These are phyloP conservation scores for Trilocha varians DNA, from an alignment of 2,888 invertebrate genomes.

Conservation along the genomic window DNA sequence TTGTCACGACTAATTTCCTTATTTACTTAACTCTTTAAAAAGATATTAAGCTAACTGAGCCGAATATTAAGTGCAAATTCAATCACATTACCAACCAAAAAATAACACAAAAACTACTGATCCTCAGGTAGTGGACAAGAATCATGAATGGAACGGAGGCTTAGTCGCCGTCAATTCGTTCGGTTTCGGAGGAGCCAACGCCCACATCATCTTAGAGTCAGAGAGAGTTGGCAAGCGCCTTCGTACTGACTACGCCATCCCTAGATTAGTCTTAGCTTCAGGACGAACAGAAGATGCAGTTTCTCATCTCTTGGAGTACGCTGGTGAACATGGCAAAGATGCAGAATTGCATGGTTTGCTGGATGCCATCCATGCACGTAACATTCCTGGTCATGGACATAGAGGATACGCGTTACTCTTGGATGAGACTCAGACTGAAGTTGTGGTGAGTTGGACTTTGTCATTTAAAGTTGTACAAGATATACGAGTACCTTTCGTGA, in stretches of 20 bases:
- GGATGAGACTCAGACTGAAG: conserved; percentile 24
- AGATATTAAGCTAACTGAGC: no score
- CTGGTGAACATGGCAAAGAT: conserved; percentile 75
- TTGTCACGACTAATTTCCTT: no score
- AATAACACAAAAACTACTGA: neutral
- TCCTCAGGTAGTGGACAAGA: conserved; percentile 82
- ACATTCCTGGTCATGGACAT: conserved; percentile 83
- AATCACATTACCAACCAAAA: neutral
- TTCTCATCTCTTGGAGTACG: conserved; percentile 75
- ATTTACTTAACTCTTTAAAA: no score
- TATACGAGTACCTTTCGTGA: no score
- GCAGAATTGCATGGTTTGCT: conserved; percentile 84
- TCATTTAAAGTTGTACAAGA: no score
- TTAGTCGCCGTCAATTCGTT: conserved; percentile 95
- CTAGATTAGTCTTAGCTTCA: conserved; percentile 78
- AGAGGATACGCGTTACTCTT: conserved; percentile 85
- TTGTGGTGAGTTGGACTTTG: conserved; percentile 31
- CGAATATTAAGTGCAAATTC: no score
- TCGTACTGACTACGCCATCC: conserved; percentile 48
- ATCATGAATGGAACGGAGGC: conserved; percentile 92
- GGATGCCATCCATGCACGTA: conserved; percentile 80
- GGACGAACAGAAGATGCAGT: conserved; percentile 90
- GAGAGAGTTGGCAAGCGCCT: conserved; percentile 75
- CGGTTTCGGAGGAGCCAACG: conserved; percentile 98
- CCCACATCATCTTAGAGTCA: conserved; percentile 89